These are phyloP conservation scores for Protonemura montana DNA, from an alignment of 2,888 invertebrate species.

Conservation along the genomic window DNA sequence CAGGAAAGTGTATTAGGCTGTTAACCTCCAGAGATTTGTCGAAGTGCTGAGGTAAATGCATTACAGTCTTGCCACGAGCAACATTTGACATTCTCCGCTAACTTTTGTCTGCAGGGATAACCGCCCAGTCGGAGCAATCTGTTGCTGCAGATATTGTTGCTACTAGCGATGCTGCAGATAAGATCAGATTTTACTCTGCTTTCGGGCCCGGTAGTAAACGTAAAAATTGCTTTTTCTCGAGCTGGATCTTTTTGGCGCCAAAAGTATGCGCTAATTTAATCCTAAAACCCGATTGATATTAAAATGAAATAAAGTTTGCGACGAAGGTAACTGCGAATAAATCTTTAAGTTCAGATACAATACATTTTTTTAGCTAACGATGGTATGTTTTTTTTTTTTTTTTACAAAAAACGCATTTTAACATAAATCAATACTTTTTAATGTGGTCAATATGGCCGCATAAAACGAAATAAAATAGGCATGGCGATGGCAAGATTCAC, in stretches of 20 bases:
- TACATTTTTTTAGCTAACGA: too few relatives aligned
- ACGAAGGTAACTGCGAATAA: too few relatives aligned
- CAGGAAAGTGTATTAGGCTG: slow-evolving; percentile 12
- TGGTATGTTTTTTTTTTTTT: too few relatives aligned
- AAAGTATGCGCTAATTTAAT: too few relatives aligned
- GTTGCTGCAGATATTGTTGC: background rate
- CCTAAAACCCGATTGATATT: too few relatives aligned
- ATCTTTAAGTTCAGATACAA: too few relatives aligned
- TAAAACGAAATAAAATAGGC: too few relatives aligned
- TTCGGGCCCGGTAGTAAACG: background rate
- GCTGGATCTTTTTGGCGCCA: background rate
- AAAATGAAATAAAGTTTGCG: too few relatives aligned
- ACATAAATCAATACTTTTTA: too few relatives aligned
- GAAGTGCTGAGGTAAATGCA: background rate
- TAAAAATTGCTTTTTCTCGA: background rate
- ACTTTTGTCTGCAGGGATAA: background rate
- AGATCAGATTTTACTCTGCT: background rate
- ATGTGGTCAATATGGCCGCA: too few relatives aligned
- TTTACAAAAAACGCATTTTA: too few relatives aligned
- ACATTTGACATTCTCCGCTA: background rate
- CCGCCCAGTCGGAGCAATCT: background rate
- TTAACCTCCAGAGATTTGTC: slow-evolving; percentile 1
- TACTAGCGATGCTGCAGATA: background rate
- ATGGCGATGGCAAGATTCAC: too few relatives aligned
- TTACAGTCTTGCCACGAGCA: background rate